phyloP scores from a whole-genome alignment of 2,888 invertebrate species.

The Drosophila anomelani region DNA sequence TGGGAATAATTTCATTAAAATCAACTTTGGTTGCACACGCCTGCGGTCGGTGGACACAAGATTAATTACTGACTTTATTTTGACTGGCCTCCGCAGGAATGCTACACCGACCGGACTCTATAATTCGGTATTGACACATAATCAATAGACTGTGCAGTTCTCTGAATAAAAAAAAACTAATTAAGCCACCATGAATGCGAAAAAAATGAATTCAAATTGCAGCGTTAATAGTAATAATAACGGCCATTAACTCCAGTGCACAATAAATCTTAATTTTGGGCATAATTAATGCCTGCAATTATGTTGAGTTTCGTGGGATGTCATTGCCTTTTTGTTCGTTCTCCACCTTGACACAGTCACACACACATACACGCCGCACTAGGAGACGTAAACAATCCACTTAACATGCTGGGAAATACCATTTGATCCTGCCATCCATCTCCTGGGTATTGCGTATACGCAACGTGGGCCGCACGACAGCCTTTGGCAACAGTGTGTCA shows the following conservation, averaged over 20 bases:
- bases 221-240: slow-evolving; percentile 40
- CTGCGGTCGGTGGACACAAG: slow-evolving; percentile 43
- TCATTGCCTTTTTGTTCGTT: slow-evolving; percentile 31
- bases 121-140: slow-evolving; percentile 54
- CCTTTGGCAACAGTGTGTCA: slow-evolving; percentile 61
- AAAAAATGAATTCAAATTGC: slow-evolving; percentile 68
- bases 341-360: slow-evolving; percentile 25
- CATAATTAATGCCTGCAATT: slow-evolving; percentile 73
- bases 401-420: slow-evolving; percentile 72
- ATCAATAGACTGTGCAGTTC: slow-evolving; percentile 5
- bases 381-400: slow-evolving; percentile 63
- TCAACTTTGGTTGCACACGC: slow-evolving; percentile 35
- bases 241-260: slow-evolving; percentile 48
- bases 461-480: slow-evolving; percentile 23
- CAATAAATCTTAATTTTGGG: slow-evolving; percentile 69
- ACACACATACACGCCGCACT: slow-evolving; percentile 5
- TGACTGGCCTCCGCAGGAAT: neutral
- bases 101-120: slow-evolving; percentile 15
- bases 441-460: slow-evolving; percentile 60
- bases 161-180: slow-evolving; percentile 49
- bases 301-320: slow-evolving; percentile 43
- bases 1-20: slow-evolving; percentile 47
- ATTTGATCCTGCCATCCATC: slow-evolving; percentile 77
- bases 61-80: slow-evolving; percentile 42
- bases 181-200: slow-evolving; percentile 47